Base-by-base conservation (phyloP, 2,888 invertebrate genomes). In the Nemoura dubitans region DNA sequence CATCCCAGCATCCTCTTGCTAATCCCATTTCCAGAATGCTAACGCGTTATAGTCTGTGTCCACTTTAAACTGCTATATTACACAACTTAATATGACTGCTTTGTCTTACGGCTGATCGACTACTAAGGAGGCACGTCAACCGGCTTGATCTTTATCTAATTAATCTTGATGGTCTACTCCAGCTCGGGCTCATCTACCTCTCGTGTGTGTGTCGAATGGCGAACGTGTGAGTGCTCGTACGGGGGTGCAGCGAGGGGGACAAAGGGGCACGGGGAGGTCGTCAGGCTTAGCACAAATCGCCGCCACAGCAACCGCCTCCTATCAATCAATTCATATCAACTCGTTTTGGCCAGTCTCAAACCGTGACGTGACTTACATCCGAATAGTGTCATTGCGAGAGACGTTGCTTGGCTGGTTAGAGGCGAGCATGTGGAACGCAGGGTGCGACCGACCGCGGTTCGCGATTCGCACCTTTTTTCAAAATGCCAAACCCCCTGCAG, bases 81-180 rank as follows among this genome's bases (percentile, higher is more conserved):
- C 59, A 7, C 59, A 21, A 59, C 59, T 21, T 7, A 59, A 59
- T 59, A 59, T 59, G 59, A 59, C 59, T 59, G 59, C 59, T 59
- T 59, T 59, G 59, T 59, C 59, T 59, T 59, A 21, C 59, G 59
- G 1, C 59, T 59, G 59, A 59, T 59, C 16, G 59, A 10, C 59
- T 7, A 59, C 59, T 59, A 59, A 59, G 59, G 59, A 59, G 59
- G 59, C 59, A 59, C 59, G 59, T 59, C 59, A 59, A 59, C 59
- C 59, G 59, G 59, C 59, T 59, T 59, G 59, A 59, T 59, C 59
- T 59, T 59, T 59, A 59, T 59, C 59, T 59, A 59, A 59, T 59
- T 59, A 59, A 59, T 59, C 59, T 59, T 59, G 59, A 59, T 59
- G 59, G 14, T 59, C 59, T 59, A 59, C 59, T 59, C 59, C 59